A percentile compares a stretch with the other conserved stretches of the same genome.
phyloP scores from a whole-genome alignment of 2,888 invertebrate genomes.

The Spialia ferax region DNA sequence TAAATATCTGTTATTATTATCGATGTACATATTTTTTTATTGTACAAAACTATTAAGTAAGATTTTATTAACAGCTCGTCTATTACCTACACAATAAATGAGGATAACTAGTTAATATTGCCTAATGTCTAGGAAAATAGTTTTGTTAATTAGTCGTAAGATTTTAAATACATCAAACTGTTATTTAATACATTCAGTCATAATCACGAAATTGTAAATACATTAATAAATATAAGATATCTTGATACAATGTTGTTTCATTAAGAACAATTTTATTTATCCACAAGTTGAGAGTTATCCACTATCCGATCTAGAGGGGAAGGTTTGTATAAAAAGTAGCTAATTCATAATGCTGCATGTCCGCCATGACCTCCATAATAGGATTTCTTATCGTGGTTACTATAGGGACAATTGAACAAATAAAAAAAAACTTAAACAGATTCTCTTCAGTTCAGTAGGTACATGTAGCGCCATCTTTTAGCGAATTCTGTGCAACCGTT shows the following conservation, averaged over 20 bases:
- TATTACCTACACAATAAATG: slow-evolving; percentile 5
- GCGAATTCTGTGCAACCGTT: too few species aligned
- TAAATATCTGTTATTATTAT: background rate
- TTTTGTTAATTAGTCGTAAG: slow-evolving; percentile 22
- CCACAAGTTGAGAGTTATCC: too few species aligned
- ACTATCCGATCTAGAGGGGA: too few species aligned
- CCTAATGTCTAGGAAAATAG: slow-evolving; percentile 14
- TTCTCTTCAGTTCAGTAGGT: too few species aligned
- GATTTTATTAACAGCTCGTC: slow-evolving; percentile 17
- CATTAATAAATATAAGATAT: slow-evolving; percentile 24
- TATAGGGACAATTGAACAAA: too few species aligned
- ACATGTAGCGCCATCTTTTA: too few species aligned
- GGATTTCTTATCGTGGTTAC: too few species aligned
- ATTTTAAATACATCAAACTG: slow-evolving; percentile 18
- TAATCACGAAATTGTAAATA: slow-evolving; percentile 41
- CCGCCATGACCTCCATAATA: too few species aligned
- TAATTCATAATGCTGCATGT: too few species aligned
- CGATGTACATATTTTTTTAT: slow-evolving; percentile 13
- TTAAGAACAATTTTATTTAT: too few species aligned
- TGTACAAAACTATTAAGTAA: slow-evolving; percentile 24
- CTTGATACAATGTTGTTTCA: slow-evolving; percentile 18
- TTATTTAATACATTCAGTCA: slow-evolving; percentile 22
- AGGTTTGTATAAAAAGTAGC: too few species aligned
- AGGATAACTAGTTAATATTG: slow-evolving; percentile 11
- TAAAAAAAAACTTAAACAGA: too few species aligned